phyloP scores from a whole-genome alignment of 2,888 invertebrate genomes.

The Lithosia quadra region DNA sequence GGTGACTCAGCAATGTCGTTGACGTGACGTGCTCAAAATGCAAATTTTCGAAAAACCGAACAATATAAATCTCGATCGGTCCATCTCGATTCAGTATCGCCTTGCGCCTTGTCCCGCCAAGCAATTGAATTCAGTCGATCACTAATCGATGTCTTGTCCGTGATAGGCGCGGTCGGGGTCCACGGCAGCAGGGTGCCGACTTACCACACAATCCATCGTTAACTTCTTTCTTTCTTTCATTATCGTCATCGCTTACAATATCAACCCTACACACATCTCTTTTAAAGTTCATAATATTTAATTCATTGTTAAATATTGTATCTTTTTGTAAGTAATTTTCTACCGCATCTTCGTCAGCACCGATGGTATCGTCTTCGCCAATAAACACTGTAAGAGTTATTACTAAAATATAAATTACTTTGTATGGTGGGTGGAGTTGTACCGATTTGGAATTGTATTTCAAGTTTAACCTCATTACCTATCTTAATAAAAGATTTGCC shows the following conservation, averaged over 20 bases:
- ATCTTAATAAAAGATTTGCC: constrained; percentile 87
- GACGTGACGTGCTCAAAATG: constrained; percentile 86
- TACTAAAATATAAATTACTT: constrained; percentile 70
- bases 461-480: constrained; percentile 86
- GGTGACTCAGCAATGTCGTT: constrained; percentile 85
- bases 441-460: constrained; percentile 62
- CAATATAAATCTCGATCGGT: constrained; percentile 83
- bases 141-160: constrained; percentile 87
- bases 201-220: constrained; percentile 88
- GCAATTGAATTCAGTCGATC: constrained; percentile 87
- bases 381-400: constrained; percentile 69
- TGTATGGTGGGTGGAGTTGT: constrained; percentile 58
- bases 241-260: constrained; percentile 75
- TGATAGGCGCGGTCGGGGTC: constrained; percentile 86
- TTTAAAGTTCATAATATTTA: constrained; percentile 76
- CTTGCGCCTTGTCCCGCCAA: constrained; percentile 84
- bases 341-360: constrained; percentile 84
- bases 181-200: constrained; percentile 87
- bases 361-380: constrained; percentile 60
- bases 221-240: constrained; percentile 86
- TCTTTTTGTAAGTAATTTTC: constrained; percentile 84
- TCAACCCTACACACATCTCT: constrained; percentile 72
- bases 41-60: constrained; percentile 84
- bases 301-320: constrained; percentile 72
- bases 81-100: constrained; percentile 83